A percentile compares a stretch with the other conserved stretches of the same genome.
Conservation (phyloP, 2,113 vertebrate species). For the Rhipidura dahli region DNA sequence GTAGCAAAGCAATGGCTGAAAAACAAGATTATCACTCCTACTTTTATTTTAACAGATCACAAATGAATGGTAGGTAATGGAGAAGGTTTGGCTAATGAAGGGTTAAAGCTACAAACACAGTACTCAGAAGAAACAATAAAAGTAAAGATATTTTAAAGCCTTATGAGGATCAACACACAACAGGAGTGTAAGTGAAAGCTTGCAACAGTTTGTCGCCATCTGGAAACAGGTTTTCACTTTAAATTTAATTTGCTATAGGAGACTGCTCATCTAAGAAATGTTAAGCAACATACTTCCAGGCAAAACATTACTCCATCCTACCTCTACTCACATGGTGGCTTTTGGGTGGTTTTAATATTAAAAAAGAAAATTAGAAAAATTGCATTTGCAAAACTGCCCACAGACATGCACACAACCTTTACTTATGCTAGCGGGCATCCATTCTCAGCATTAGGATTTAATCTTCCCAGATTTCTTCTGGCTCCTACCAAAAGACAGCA, state of each 20-base stretch:
- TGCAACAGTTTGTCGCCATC: slow-evolving; percentile 7
- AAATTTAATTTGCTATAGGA: slow-evolving; percentile 6
- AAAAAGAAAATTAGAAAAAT: not conserved
- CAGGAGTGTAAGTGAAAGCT: not conserved
- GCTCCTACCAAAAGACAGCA: not conserved
- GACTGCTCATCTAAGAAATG: slow-evolving; percentile 43
- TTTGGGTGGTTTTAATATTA: slow-evolving; percentile 14
- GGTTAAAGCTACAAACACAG: slow-evolving; percentile 2
- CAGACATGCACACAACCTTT: slow-evolving; percentile 4
- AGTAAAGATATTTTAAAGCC: not conserved
- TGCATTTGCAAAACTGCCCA: not conserved
- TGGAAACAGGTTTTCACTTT: slow-evolving; percentile 28
- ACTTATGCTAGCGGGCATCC: not conserved
- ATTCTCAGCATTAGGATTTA: not conserved
- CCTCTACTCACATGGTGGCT: not conserved
- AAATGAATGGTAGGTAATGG: not conserved
- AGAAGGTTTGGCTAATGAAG: not conserved
- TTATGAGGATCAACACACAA: not conserved
- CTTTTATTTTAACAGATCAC: not conserved
- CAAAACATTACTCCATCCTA: not conserved
- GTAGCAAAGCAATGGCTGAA: slow-evolving; percentile 4
- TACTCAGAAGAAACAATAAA: not conserved
- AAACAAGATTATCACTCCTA: not conserved
- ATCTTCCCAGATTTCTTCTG: not conserved
- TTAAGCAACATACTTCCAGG: not conserved